Percentiles rank a stretch among this genome's conserved stretches.
phyloP scores from a whole-genome alignment of 2,888 invertebrate genomes.

The Drosophila borealis region DNA sequence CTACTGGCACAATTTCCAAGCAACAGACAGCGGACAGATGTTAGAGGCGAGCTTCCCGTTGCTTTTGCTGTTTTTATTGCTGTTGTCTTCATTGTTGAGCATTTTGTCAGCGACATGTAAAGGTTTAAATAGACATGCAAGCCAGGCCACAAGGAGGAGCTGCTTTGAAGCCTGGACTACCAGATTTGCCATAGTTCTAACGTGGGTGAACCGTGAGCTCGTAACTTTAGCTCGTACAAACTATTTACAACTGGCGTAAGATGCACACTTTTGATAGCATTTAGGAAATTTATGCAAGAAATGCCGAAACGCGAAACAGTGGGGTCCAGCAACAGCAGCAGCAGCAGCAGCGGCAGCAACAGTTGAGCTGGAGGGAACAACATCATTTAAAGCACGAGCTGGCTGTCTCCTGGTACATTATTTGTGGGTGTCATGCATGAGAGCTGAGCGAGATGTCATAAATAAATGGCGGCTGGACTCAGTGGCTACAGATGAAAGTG shows the following conservation, averaged over 20 bases:
- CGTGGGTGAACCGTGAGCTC: conserved; percentile 57
- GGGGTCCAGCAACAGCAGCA: conserved; percentile 15
- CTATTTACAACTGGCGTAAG: conserved; percentile 64
- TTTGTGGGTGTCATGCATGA: conserved; percentile 69
- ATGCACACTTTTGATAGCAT: conserved; percentile 71
- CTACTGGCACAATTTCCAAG: conserved; percentile 61
- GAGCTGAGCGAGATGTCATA: conserved; percentile 57
- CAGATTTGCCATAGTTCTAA: conserved; percentile 40
- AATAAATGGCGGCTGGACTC: conserved; percentile 54
- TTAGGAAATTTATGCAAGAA: conserved; percentile 62
- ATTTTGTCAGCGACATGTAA: conserved; percentile 74
- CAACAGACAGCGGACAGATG: conserved; percentile 17
- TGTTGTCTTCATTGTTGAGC: conserved; percentile 67
- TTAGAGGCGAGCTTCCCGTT: conserved; percentile 39
- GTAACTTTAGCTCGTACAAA: conserved; percentile 39
- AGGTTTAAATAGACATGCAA: conserved; percentile 72
- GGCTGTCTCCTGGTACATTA: conserved; percentile 58
- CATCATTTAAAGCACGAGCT: conserved; percentile 78
- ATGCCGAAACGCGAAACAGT: conserved; percentile 29
- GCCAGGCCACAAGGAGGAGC: conserved; percentile 15
- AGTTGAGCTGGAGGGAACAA: conserved; percentile 50
- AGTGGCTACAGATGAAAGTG: conserved; percentile 42
- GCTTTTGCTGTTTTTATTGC: conserved; percentile 39
- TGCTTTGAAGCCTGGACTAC: conserved; percentile 12
- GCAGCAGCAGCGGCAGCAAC: conserved; percentile 11